Conservation (phyloP, 2,797 vertebrate genomes). For the Oryzias dopingdopingensis region DNA sequence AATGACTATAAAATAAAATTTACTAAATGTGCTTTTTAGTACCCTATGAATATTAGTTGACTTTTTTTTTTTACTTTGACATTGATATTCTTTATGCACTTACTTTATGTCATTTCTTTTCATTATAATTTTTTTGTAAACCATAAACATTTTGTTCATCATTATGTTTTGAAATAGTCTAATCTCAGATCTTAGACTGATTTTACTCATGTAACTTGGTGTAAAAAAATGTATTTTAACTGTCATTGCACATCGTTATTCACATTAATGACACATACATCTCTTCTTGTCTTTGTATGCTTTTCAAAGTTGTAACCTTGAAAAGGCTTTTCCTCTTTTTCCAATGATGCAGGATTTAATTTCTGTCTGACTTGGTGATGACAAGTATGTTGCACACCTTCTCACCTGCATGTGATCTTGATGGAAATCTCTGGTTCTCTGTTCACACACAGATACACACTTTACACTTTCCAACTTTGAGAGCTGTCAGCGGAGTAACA, state of each 20-base stretch:
- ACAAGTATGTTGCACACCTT: slow-evolving; percentile 48
- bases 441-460: slow-evolving; percentile 33
- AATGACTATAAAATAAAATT: no score
- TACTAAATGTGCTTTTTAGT: no score
- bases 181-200: no score
- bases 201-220: no score
- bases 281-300: not conserved
- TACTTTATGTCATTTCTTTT: no score
- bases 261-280: not conserved
- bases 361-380: slow-evolving; percentile 41
- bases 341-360: slow-evolving; percentile 10
- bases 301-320: slow-evolving; percentile 38
- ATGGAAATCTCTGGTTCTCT: slow-evolving; percentile 67
- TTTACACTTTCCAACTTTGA: slow-evolving; percentile 70
- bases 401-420: slow-evolving; percentile 53
- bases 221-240: no score
- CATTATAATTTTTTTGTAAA: no score
- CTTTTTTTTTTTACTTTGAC: no score
- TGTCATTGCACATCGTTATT: not conserved
- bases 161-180: no score
- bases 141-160: no score
- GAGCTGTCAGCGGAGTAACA: slow-evolving; percentile 53
- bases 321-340: slow-evolving; percentile 8
- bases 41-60: no score
- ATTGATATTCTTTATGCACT: no score